A percentile compares a stretch with the other conserved stretches of the same genome.
Conservation (phyloP, 1,140 invertebrate species). For the Drosophila nasuta region DNA sequence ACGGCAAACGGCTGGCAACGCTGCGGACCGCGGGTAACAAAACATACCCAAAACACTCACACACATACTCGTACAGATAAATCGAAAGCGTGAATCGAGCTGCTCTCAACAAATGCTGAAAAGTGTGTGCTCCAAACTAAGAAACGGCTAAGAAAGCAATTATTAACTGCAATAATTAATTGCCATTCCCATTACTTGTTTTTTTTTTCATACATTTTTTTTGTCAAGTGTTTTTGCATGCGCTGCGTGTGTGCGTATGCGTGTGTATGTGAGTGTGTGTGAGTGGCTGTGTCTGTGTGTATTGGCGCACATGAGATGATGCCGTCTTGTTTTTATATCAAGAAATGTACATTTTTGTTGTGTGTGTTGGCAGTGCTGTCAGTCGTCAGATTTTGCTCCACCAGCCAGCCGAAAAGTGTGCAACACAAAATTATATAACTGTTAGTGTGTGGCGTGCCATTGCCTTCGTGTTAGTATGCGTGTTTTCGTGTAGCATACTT, state of each 20-base stretch:
- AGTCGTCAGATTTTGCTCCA: constrained; percentile 20
- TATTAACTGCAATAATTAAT: not conserved
- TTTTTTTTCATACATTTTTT: not conserved
- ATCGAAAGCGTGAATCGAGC: constrained; percentile 23
- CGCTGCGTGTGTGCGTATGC: not conserved
- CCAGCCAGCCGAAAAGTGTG: constrained; percentile 53
- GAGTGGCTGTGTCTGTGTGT: not conserved
- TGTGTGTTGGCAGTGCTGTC: constrained; percentile 31
- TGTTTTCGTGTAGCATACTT: constrained; percentile 67
- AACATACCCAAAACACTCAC: constrained; percentile 10
- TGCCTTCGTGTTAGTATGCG: constrained; percentile 52
- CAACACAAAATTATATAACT: constrained; percentile 73
- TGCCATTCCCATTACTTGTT: not conserved
- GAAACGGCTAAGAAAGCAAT: not conserved
- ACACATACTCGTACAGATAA: not conserved
- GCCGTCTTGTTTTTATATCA: not conserved
- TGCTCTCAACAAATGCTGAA: constrained; percentile 57
- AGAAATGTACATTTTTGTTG: not conserved
- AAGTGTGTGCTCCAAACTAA: constrained; percentile 32
- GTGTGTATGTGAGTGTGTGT: not conserved
- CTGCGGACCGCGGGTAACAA: constrained; percentile 36
- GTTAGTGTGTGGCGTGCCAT: constrained; percentile 42
- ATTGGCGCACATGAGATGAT: not conserved
- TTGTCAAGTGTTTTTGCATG: not conserved
- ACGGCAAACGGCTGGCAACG: constrained; percentile 67